A percentile compares a stretch with the other conserved stretches of the same genome.
phyloP scores from a whole-genome alignment of 1,140 invertebrate genomes.

The Lycorma delicatula region DNA sequence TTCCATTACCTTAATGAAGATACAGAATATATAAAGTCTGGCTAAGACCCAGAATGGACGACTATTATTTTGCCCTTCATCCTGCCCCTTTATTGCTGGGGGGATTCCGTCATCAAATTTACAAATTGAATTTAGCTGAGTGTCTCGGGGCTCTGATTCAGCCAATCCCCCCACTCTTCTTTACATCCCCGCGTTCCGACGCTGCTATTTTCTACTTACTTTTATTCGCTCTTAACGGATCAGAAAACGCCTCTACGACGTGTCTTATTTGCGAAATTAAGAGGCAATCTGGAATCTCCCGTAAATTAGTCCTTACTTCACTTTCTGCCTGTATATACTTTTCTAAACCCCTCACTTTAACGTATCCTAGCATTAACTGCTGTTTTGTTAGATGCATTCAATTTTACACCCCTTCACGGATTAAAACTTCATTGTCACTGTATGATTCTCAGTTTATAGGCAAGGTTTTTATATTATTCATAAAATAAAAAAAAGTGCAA shows the following conservation, averaged over 20 bases:
- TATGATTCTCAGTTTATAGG: too few relatives aligned
- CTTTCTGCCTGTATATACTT: too few relatives aligned
- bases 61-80: constrained; percentile 6
- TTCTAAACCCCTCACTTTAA: too few relatives aligned
- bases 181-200: too few relatives aligned
- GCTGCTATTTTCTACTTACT: constrained; percentile 7
- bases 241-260: constrained; percentile 4
- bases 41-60: constrained; percentile 8
- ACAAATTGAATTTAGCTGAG: constrained; percentile 15
- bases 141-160: constrained; percentile 1
- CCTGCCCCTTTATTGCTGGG: not conserved
- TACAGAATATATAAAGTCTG: constrained; percentile 24
- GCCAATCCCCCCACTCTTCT: too few relatives aligned
- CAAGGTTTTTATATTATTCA: too few relatives aligned
- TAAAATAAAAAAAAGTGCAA: too few relatives aligned
- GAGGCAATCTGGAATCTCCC: not conserved
- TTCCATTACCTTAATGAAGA: constrained; percentile 29
- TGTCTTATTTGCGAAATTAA: constrained; percentile 7
- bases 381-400: too few relatives aligned
- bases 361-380: too few relatives aligned
- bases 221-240: constrained; percentile 6
- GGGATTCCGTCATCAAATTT: constrained; percentile 12
- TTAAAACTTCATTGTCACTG: too few relatives aligned
- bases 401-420: too few relatives aligned
- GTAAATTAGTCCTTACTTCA: not conserved